These are phyloP conservation scores for Monoplex corrugatus DNA, from an alignment of 2,888 invertebrate species.

Conservation along the genomic window DNA sequence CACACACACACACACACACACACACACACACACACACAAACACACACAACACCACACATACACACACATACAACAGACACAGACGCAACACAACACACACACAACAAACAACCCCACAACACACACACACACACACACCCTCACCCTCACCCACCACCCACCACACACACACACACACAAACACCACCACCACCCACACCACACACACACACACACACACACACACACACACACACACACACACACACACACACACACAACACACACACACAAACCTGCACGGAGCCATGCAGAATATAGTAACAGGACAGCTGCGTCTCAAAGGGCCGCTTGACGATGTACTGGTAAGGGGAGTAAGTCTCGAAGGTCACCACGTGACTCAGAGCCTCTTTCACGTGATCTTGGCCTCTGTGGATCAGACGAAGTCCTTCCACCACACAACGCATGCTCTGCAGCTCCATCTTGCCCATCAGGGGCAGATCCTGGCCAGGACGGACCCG, in stretches of 20 bases:
- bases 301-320: conserved; percentile 70
- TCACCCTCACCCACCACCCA: no score
- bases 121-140: no score
- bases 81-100: no score
- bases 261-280: conserved; percentile 56
- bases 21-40: no score
- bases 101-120: no score
- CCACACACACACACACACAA: no score
- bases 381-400: conserved; percentile 72
- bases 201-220: neutral
- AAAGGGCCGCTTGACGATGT: conserved; percentile 67
- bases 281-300: conserved; percentile 72
- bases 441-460: conserved; percentile 67
- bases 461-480: conserved; percentile 60
- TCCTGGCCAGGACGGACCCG: conserved; percentile 53
- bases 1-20: no score
- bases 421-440: conserved; percentile 72
- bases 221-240: neutral
- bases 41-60: no score
- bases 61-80: no score
- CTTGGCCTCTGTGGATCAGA: conserved; percentile 70
- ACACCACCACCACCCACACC: no score
- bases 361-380: conserved; percentile 70
- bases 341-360: conserved; percentile 65
- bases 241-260: neutral